Base-by-base conservation (phyloP, 2,797 vertebrate species). In the Oreortyx pictus region DNA sequence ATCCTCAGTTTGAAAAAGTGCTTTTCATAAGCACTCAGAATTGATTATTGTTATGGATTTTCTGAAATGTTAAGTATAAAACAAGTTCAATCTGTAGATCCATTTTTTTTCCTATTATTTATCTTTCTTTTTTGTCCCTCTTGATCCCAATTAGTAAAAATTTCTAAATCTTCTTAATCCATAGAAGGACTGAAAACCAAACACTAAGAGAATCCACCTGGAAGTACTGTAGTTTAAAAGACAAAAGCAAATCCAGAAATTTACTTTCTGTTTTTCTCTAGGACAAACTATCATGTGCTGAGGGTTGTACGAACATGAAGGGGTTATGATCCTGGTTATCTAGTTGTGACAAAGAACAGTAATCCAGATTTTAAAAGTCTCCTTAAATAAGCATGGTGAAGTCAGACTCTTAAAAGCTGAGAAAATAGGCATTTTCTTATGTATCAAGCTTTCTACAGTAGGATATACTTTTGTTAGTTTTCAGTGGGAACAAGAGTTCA, bases 221-320 rank as follows among this genome's bases (percentile, higher is more conserved):
- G 35, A 82, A 67, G 4, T 6, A 24, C 22, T 31, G 3, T 22
- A 2, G 3, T 27, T 85, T 70, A 60, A 66, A 79, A 82, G 8
- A n/a, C 5, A 70, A 64, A 82, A 72, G 2, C 0, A 56, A 83
- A 75, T 3, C 4, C 1, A 23, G 31, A 77, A 66, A 29, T 6
- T 12, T 73, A 5, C 23, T 35, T 79, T 17, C 11, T 8, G 1
- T n/a, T 90, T 76, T 66, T 31, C 3, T 82, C 9, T 13, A 56
- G 33, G 57, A 44, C 9, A 8, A 1, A 8, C 24, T 41, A 1
- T 11, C 13, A 20, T 23, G 6, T 33, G 6, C 31, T 5, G 1
- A 46, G 14, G 1, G 14, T 1, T 29, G 19, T 18, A 66, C 3
- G 39, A 82, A 59, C 19, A 49, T 20, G 43, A 18, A 0, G 0